Base-by-base conservation (phyloP, 2,797 vertebrate species). In the Characodon lateralis region DNA sequence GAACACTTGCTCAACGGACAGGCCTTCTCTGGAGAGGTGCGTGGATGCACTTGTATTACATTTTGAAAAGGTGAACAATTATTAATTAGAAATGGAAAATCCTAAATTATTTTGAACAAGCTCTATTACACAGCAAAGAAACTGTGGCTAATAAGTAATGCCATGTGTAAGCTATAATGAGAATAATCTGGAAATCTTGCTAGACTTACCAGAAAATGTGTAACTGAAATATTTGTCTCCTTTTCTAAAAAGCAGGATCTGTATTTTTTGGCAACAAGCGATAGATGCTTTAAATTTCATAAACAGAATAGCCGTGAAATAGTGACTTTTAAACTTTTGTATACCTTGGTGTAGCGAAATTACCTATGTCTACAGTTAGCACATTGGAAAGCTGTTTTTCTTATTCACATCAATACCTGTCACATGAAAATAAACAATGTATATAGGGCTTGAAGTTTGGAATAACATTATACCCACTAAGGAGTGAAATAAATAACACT, bases 1-100 rank as follows among this genome's bases (percentile, higher is more conserved):
- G 98, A 99, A 89, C 98, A 99, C 85, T 96, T 99, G 39, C 97
- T 99, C 87, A 99, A 99, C 0, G 98, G 98, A 83, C 98, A 99
- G 88, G 98, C 97, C 75, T 99, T 99, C 95, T 98, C 97, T 73
- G 98, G 98, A 90, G 98, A 99, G 98, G 98, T 94, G 80, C 9
- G 89, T 73, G 13, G 13, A 16, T 46, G 22, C 18, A 16, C 7
- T 6, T 63, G 18, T 59, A 14, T 48, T 24, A 9, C 31, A 46
- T 18, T 73, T 3, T 46, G 43, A 59, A 26, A 4, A 4, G 70
- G 5, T 18, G 18, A 53, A 53, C 28, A 50, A 71, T 50, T 61
- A 48, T 55, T 22, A 56, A 4, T 31, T 35, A 9, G 12, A 26
- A 65, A 72, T 43, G n/a, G 51, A 53, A 72, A 51, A 78, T 72